phyloP scores from a whole-genome alignment of 2,888 invertebrate species.

The Coenonympha glycerion region DNA sequence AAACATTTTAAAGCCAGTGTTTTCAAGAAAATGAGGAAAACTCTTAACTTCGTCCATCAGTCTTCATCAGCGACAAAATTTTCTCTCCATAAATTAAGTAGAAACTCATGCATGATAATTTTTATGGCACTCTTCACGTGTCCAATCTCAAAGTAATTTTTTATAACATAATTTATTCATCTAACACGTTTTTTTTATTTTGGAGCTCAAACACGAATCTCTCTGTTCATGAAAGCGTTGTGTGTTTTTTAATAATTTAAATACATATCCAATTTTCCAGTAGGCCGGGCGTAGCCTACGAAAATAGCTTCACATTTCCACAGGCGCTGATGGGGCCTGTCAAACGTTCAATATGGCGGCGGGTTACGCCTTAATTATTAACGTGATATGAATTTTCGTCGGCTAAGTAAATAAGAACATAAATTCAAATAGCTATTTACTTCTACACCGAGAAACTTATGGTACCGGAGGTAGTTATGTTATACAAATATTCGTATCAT shows the following conservation, averaged over 20 bases:
- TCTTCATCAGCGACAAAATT: too few relatives aligned
- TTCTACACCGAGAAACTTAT: too few relatives aligned
- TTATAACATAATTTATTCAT: neutral
- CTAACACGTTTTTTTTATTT: neutral
- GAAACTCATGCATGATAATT: too few relatives aligned
- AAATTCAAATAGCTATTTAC: neutral
- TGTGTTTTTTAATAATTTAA: neutral
- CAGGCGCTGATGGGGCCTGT: conserved; percentile 6
- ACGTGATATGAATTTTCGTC: conserved; percentile 3
- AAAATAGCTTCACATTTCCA: conserved; percentile 12
- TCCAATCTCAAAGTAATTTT: neutral
- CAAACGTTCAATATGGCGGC: conserved; percentile 5
- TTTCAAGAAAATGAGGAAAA: neutral
- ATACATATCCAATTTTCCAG: conserved; percentile 15
- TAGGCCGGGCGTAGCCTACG: conserved; percentile 3
- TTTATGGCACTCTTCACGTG: neutral
- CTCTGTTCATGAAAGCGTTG: neutral
- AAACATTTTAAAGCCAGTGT: neutral
- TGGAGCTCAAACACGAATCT: neutral
- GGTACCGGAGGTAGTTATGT: too few relatives aligned
- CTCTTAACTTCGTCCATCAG: neutral
- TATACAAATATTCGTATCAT: too few relatives aligned
- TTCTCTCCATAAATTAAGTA: too few relatives aligned
- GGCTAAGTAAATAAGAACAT: neutral
- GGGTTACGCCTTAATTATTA: conserved; percentile 5